These are phyloP conservation scores for Melanostoma mellinum DNA, from an alignment of 2,888 invertebrate species.

Conservation along the genomic window DNA sequence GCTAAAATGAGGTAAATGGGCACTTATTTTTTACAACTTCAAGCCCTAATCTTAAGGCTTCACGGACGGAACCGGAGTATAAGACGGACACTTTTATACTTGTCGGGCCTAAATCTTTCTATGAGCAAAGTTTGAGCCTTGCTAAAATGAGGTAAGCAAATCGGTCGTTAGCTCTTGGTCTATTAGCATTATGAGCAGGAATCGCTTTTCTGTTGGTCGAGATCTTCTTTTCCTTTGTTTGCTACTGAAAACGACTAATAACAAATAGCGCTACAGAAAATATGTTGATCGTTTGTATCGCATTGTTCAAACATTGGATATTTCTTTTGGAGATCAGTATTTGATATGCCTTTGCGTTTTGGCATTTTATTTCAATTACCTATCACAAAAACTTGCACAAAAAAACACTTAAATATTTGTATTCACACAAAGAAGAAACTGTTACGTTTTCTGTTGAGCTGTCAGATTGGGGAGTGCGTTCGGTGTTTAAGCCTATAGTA, in stretches of 20 bases:
- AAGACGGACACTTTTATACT: too few species aligned
- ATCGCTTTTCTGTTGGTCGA: conserved; percentile 3
- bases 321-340: conserved; percentile 13
- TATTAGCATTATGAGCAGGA: background rate
- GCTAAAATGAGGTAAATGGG: too few species aligned
- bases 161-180: too few species aligned
- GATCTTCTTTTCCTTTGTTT: conserved; percentile 13
- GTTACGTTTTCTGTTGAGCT: conserved; percentile 10
- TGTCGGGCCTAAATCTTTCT: too few species aligned
- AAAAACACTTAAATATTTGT: background rate
- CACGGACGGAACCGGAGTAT: too few species aligned
- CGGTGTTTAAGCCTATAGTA: too few species aligned
- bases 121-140: too few species aligned
- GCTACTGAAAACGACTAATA: conserved; percentile 7
- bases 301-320: conserved; percentile 4
- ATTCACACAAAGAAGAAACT: conserved; percentile 9
- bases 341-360: conserved; percentile 5
- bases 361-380: conserved; percentile 8
- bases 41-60: too few species aligned
- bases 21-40: too few species aligned
- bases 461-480: background rate
- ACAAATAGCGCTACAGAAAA: conserved; percentile 8
- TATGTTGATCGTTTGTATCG: conserved; percentile 8
- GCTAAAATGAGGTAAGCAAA: too few species aligned
- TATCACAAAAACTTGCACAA: background rate